Percentiles rank a stretch among this genome's conserved stretches.
These are phyloP conservation scores for Abscondita cerata DNA, from an alignment of 2,888 invertebrate genomes.

Conservation along the genomic window DNA sequence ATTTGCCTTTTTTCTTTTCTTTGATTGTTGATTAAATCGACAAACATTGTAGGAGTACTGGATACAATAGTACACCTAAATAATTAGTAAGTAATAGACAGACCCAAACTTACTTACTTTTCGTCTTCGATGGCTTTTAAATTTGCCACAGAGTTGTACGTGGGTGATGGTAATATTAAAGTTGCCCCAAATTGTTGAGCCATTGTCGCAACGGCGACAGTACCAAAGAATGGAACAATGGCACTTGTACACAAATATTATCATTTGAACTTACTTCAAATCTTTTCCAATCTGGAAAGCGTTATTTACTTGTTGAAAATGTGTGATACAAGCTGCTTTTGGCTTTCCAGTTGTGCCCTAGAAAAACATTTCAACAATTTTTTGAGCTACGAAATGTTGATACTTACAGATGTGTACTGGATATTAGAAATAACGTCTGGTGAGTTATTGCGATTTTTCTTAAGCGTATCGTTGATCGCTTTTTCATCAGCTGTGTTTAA, in stretches of 20 bases:
- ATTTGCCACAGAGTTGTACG: slow-evolving; percentile 68
- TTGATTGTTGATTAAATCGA: slow-evolving; percentile 70
- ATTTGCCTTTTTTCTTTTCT: slow-evolving; percentile 58
- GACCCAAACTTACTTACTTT: too few relatives aligned
- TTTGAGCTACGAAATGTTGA: too few relatives aligned
- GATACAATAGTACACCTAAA: slow-evolving; percentile 72
- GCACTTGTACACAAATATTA: slow-evolving; percentile 71
- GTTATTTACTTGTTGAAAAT: slow-evolving; percentile 80
- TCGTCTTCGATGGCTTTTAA: slow-evolving; percentile 71
- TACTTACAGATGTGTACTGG: slow-evolving; percentile 15
- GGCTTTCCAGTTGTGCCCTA: slow-evolving; percentile 67
- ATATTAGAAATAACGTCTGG: slow-evolving; percentile 10
- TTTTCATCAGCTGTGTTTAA: slow-evolving; percentile 49
- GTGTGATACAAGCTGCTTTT: slow-evolving; percentile 76
- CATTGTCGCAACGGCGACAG: slow-evolving; percentile 67
- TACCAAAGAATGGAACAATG: slow-evolving; percentile 86
- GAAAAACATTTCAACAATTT: too few relatives aligned
- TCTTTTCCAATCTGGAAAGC: slow-evolving; percentile 68
- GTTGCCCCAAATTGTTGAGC: slow-evolving; percentile 68
- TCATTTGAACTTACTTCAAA: slow-evolving; percentile 58
- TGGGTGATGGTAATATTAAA: slow-evolving; percentile 65
- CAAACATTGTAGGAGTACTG: slow-evolving; percentile 87
- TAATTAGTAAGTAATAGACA: too few relatives aligned
- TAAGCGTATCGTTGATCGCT: slow-evolving; percentile 40
- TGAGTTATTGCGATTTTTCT: neutral